phyloP scores from a whole-genome alignment of 2,797 vertebrate species.

The Xiphorhynchus erythropygius region DNA sequence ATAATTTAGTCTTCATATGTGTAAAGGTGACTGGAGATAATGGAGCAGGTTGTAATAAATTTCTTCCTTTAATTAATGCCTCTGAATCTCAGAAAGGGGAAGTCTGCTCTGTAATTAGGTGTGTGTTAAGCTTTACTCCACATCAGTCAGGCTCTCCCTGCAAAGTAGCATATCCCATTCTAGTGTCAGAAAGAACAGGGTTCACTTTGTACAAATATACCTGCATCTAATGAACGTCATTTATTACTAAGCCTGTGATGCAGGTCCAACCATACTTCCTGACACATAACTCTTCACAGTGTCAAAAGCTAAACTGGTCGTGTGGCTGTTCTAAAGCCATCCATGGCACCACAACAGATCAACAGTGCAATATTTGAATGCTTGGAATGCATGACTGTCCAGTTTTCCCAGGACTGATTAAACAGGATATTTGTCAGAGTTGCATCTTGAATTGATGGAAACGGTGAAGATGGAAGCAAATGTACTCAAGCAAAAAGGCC shows the following conservation, averaged over 20 bases:
- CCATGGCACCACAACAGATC: background rate
- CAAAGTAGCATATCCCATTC: background rate
- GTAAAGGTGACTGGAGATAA: constrained; percentile 68
- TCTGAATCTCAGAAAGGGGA: constrained; percentile 17
- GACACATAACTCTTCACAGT: background rate
- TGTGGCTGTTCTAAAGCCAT: background rate
- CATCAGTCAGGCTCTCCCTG: constrained; percentile 6
- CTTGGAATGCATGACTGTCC: background rate
- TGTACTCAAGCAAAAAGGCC: background rate
- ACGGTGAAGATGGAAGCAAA: background rate
- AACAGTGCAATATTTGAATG: background rate
- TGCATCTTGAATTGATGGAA: background rate
- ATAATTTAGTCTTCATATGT: constrained; percentile 46
- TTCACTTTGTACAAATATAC: background rate
- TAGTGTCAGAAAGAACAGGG: background rate
- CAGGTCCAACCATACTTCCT: background rate
- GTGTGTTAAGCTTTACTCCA: background rate
- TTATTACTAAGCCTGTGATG: constrained; percentile 5
- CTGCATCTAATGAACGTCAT: constrained; percentile 1
- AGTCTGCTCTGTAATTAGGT: constrained; percentile 50
- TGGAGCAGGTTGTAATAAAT: constrained; percentile 61
- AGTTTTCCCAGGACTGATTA: background rate
- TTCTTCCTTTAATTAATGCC: constrained; percentile 62
- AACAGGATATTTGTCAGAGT: background rate
- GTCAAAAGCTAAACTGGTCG: background rate